A percentile compares a stretch with the other conserved stretches of the same genome.
phyloP scores from a whole-genome alignment of 2,797 vertebrate species.

The Choloepus didactylus region DNA sequence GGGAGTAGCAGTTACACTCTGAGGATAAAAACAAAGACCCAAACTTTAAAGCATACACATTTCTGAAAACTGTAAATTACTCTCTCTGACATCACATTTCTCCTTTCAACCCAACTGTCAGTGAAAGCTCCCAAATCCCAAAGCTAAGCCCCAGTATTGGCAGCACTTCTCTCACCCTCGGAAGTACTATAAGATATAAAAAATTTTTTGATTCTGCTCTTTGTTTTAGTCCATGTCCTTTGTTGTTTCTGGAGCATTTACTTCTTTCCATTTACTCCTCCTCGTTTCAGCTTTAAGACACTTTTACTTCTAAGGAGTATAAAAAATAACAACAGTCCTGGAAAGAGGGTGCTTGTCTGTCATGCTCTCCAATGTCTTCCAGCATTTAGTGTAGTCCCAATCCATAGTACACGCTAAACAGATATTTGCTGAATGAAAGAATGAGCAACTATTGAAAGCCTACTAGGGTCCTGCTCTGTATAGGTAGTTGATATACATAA shows the following conservation, averaged over 20 bases:
- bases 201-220: not conserved
- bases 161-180: constrained; percentile 10
- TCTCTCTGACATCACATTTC: not conserved
- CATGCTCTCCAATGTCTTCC: not conserved
- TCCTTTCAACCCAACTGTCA: not conserved
- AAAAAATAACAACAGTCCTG: not conserved
- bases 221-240: not conserved
- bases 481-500: not conserved
- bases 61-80: not conserved
- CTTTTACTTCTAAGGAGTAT: not conserved
- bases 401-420: not conserved
- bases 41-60: not conserved
- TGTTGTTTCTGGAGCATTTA: not conserved
- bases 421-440: not conserved
- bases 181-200: not conserved
- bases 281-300: not conserved
- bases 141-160: not conserved
- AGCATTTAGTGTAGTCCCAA: not conserved
- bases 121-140: constrained; percentile 25
- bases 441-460: not conserved
- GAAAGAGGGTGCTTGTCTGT: not conserved
- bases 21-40: not conserved
- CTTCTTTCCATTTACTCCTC: not conserved
- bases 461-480: not conserved
- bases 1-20: constrained; percentile 88